Percentiles rank a stretch among this genome's conserved stretches.
Evolutionary conservation across 2,888 invertebrate genomes (phyloP).

Genomic region (Spisula solida): DNA sequence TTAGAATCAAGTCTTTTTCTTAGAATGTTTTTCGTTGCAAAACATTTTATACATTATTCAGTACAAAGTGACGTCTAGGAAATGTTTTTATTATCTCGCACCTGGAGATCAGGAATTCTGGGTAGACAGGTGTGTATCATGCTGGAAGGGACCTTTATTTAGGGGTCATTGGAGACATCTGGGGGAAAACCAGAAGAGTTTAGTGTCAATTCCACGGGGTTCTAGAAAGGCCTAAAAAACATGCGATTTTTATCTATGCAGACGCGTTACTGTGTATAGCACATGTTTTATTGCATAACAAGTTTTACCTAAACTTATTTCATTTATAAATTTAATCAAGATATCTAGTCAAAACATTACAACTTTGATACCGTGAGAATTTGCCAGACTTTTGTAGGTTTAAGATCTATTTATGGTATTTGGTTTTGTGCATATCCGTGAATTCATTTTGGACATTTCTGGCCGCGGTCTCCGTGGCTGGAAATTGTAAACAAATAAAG

Average conservation of each 20-base stretch:
- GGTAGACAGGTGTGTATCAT: slow-evolving; percentile 22
- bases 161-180: slow-evolving; percentile 37
- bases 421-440: too few relatives aligned
- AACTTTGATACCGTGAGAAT: background rate
- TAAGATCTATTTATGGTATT: background rate
- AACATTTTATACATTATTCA: background rate
- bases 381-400: background rate
- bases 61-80: background rate
- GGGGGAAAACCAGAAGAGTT: slow-evolving; percentile 4
- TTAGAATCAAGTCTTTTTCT: too few relatives aligned
- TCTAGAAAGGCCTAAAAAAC: slow-evolving; percentile 30
- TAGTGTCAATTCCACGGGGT: slow-evolving; percentile 38
- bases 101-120: slow-evolving; percentile 35
- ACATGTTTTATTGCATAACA: slow-evolving; percentile 9
- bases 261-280: slow-evolving; percentile 2
- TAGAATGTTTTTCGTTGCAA: too few relatives aligned
- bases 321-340: slow-evolving; percentile 2
- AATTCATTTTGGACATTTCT: background rate
- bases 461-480: background rate
- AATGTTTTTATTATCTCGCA: background rate
- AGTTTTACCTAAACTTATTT: background rate
- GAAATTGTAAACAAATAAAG: too few relatives aligned
- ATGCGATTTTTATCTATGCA: slow-evolving; percentile 34
- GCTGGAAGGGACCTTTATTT: slow-evolving; percentile 34
- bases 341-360: slow-evolving; percentile 23